These are phyloP conservation scores for Eueremaeus valkanovi DNA, from an alignment of 2,888 invertebrate genomes.

Conservation along the genomic window DNA sequence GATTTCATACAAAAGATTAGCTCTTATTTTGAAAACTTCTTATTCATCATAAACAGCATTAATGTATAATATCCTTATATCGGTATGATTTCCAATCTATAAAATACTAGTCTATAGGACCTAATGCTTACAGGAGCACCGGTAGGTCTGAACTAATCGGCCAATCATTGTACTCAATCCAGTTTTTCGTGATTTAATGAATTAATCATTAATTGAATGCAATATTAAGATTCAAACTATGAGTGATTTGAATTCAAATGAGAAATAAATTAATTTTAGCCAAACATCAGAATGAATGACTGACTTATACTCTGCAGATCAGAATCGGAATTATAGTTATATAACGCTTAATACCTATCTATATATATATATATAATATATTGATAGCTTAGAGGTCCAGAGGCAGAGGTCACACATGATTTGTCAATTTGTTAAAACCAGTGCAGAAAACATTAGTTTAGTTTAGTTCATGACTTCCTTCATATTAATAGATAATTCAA, in stretches of 20 bases:
- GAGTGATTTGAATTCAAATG: background rate
- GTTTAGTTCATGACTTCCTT: conserved; percentile 15
- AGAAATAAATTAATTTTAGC: background rate
- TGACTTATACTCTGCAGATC: background rate
- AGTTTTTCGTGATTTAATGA: background rate
- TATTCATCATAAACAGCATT: too few species aligned
- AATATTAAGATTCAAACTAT: background rate
- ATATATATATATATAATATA: background rate
- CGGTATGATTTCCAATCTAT: too few species aligned
- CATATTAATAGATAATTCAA: background rate
- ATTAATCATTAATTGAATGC: background rate
- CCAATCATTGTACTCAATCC: background rate
- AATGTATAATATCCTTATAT: too few species aligned
- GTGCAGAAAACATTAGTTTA: background rate
- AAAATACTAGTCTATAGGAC: too few species aligned
- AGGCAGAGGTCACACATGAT: background rate
- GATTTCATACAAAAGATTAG: too few species aligned
- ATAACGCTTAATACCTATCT: background rate
- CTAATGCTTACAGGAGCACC: background rate
- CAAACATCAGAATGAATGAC: background rate
- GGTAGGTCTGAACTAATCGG: background rate
- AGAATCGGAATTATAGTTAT: background rate
- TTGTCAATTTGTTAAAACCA: background rate
- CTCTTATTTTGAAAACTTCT: too few species aligned
- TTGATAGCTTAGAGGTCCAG: background rate